Base-by-base conservation (phyloP, 2,113 vertebrate genomes). In the Chaetodon auriga region DNA sequence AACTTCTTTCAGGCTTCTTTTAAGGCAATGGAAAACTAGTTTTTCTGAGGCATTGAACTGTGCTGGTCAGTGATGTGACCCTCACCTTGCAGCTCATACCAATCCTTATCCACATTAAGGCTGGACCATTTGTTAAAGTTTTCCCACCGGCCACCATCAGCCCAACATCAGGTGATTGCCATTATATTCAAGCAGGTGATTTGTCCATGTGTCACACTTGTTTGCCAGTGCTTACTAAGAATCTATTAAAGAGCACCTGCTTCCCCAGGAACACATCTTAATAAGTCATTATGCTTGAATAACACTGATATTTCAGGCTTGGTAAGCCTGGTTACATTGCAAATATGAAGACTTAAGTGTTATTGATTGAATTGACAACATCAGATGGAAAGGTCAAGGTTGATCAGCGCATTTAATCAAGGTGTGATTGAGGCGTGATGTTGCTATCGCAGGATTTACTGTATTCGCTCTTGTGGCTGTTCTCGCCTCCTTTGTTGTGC, bases 351-450 rank as follows among this genome's bases (percentile, higher is more conserved):
- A 77, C 16, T 68, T 21, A 66, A 68, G 35, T 58, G 25, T 51
- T 41, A 76, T 88, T 88, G 74, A 89, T 77, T 60, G 25, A 72
- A 51, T 0, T 55, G 54, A 70, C 78, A 81, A 21, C 46, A 16
- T 89, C 75, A 85, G 74, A 74, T 16, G 61, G 61, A n/a, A 83
- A 84, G 64, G 82, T 75, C 86, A 84, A 68, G 65, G 87, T 70
- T 78, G 76, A 82, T 75, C 62, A 72, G 41, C 76, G 60, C 46
- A 41, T 78, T 81, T 75, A 85, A 82, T 87, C 65, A 72, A 80
- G 60, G 69, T 79, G 66, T 65, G 43, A 83, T 43, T 69, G 58
- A 49, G 51, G 6, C 7, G 7, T 70, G 60, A 70, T 54, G 36
- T 45, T 73, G 36, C 61, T 80, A 62, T 72, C 75, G 14, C 65